Evolutionary conservation across 2,797 vertebrate species (phyloP), one percentile per base, ranked within the genome.

Genomic region (Loriculus beryllinus): DNA sequence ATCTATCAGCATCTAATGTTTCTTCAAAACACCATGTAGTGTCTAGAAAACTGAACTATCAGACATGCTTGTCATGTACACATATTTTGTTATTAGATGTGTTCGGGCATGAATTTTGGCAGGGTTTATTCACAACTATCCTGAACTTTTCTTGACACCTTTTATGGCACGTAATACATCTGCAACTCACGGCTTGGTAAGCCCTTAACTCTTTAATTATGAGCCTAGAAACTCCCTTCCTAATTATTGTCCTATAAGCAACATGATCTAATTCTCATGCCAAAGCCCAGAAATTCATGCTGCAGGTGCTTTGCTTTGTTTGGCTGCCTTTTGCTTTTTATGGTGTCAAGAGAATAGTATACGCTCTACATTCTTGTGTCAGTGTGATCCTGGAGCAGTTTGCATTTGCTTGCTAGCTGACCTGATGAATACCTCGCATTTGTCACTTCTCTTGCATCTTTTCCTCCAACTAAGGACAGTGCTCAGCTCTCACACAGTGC

Each of bases 71-170:
- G 97, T 97, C 96, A 93, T 92, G 88, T 95, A 80, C 96, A 93
- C 97, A 96, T 97, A 97, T 93, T 97, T 97, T 97, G 97, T 97
- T 98, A 97, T 97, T 97, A 97, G 98, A 97, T 98, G 94, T 98
- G 99, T 99, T 98, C 82, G 93, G 98, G 98, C 98, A 98, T 97
- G 98, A 99, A 97, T 98, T 97, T 97, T 98, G 98, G 98, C 98
- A 98, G 91, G 67, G 96, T 95, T 97, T 98, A 96, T 96, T 97
- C 97, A 97, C 96, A 98, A 97, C 95, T 97, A 97, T 98, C 97
- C 97, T 99, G 99, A 99, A 99, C 99, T 99, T 98, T 98, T 85
- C 83, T 93, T 99, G 98, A 99, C 99, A 98, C 98, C 96, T 97
- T 95, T 90, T 97, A 92, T 95, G 95, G 97, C 98, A 98, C 97